phyloP scores from a whole-genome alignment of 2,797 vertebrate species.

The Sebastes goodei region DNA sequence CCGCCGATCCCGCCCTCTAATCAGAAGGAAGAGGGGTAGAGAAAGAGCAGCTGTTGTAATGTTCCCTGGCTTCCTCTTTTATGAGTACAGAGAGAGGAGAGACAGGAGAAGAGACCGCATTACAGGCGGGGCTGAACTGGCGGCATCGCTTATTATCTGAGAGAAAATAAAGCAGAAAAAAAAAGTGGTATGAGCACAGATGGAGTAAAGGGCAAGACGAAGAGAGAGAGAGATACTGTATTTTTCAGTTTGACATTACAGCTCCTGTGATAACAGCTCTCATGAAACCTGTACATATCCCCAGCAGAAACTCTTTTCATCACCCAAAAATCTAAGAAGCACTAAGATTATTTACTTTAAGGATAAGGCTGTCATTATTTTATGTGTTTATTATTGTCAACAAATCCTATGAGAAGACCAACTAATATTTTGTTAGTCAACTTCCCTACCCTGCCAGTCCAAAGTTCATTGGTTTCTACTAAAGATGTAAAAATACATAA shows the following conservation, averaged over 20 bases:
- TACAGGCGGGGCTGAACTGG: conserved; percentile 26
- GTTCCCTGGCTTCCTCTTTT: conserved; percentile 28
- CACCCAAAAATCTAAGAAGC: background rate
- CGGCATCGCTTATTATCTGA: conserved; percentile 43
- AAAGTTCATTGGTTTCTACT: background rate
- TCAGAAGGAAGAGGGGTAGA: conserved; percentile 23
- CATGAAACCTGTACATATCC: background rate
- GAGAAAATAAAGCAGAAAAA: background rate
- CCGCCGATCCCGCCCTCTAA: conserved; percentile 41
- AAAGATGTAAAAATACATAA: background rate
- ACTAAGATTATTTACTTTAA: background rate
- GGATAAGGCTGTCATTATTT: background rate
- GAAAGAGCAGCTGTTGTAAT: conserved; percentile 28
- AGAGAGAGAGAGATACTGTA: background rate
- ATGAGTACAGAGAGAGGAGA: conserved; percentile 17
- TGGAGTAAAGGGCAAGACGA: conserved; percentile 18
- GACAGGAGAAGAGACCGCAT: conserved; percentile 7
- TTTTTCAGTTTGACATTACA: conserved; percentile 19
- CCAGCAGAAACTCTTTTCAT: background rate
- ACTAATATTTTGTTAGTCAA: background rate
- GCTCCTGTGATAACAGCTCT: conserved; percentile 2
- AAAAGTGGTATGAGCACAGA: conserved; percentile 1
- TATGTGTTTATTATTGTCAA: background rate
- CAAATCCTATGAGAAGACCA: background rate
- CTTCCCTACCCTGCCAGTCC: background rate